Evolutionary conservation across 2,113 vertebrate species (phyloP).

Genomic region (Pachypanchax playfairii): DNA sequence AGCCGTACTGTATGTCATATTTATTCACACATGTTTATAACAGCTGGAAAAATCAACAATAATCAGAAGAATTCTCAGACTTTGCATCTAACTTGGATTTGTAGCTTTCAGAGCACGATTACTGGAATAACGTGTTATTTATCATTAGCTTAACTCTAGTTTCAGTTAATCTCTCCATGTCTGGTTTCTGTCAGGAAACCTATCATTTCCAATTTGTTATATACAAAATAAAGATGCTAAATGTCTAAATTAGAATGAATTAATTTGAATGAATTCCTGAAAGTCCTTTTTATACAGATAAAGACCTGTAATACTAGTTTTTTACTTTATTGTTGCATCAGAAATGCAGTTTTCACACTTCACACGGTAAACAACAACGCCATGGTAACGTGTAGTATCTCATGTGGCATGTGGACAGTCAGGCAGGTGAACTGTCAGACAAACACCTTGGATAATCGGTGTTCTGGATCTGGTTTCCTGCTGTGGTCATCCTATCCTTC

Average conservation of each 20-base stretch:
- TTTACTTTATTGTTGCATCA: background rate
- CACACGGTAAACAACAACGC: slow-evolving; percentile 34
- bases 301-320: background rate
- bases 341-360: slow-evolving; percentile 22
- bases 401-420: background rate
- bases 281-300: background rate
- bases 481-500: slow-evolving; percentile 25
- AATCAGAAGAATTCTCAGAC: too few relatives aligned
- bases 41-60: too few relatives aligned
- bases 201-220: too few relatives aligned
- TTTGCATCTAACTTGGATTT: too few relatives aligned
- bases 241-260: background rate
- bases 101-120: too few relatives aligned
- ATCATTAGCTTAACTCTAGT: too few relatives aligned
- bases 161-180: too few relatives aligned
- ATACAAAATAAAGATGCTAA: background rate
- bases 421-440: slow-evolving; percentile 28
- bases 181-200: too few relatives aligned
- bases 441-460: slow-evolving; percentile 48
- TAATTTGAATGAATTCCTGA: background rate
- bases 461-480: slow-evolving; percentile 43
- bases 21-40: too few relatives aligned
- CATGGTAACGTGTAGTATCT: slow-evolving; percentile 37
- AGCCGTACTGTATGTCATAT: too few relatives aligned
- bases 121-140: too few relatives aligned